Conservation (phyloP, 2,797 vertebrate genomes). For the Pterois miles region DNA sequence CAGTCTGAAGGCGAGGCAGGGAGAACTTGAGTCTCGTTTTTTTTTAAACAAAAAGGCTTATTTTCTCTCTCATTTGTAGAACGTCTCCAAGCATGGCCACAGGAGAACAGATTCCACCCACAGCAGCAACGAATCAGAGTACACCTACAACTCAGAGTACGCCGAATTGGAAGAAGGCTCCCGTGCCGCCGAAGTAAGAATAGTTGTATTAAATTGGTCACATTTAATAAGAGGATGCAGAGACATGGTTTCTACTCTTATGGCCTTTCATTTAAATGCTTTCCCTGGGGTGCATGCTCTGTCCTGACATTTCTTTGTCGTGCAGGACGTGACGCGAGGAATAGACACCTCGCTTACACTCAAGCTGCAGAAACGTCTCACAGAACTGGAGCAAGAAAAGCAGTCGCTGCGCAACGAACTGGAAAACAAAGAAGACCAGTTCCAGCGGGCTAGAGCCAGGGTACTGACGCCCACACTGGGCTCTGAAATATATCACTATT, state of each 20-base stretch:
- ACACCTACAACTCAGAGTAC: conserved; percentile 95
- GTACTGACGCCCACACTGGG: conserved; percentile 63
- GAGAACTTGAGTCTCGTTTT: not conserved
- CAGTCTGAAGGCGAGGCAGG: not conserved
- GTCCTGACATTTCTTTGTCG: not conserved
- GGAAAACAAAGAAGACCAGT: conserved; percentile 94
- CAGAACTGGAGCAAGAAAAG: conserved; percentile 96
- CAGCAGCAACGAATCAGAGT: conserved; percentile 99
- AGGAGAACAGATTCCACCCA: conserved; percentile 96
- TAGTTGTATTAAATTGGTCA: not conserved
- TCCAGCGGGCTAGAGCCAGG: conserved; percentile 91
- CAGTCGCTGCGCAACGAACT: conserved; percentile 94
- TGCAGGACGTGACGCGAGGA: conserved; percentile 88
- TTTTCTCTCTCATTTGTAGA: conserved; percentile 73
- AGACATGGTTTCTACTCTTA: not conserved
- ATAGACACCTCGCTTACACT: conserved; percentile 96
- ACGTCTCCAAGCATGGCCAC: conserved; percentile 92
- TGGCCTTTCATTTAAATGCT: not conserved
- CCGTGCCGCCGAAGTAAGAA: conserved; percentile 86
- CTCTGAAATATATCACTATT: not conserved
- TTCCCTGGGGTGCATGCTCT: not conserved
- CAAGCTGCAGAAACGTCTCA: conserved; percentile 97
- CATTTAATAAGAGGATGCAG: not conserved
- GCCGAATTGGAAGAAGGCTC: conserved; percentile 91
- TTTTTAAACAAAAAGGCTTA: not conserved